Conservation (phyloP, 2,888 invertebrate genomes). For the Megamerina dolium region DNA sequence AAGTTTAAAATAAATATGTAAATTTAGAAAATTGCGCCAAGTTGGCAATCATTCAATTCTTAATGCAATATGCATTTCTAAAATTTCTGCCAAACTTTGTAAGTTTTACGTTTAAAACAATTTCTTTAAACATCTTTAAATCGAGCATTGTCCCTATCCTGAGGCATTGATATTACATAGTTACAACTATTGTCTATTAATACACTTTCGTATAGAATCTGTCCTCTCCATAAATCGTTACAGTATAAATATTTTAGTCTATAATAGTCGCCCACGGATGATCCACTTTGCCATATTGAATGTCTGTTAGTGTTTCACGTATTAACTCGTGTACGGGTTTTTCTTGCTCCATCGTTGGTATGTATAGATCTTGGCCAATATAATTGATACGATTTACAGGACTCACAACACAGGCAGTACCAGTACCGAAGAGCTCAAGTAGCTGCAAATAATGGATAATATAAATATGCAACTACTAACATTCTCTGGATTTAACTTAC, state of each 20-base stretch:
- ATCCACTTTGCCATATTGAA: conserved; percentile 80
- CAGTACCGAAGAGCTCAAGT: conserved; percentile 94
- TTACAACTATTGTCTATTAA: conserved; percentile 29
- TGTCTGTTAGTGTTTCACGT: conserved; percentile 71
- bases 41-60: too few relatives aligned
- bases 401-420: conserved; percentile 92
- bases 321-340: conserved; percentile 69
- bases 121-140: too few relatives aligned
- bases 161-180: too few relatives aligned
- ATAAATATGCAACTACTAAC: neutral
- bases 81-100: too few relatives aligned
- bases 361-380: conserved; percentile 58
- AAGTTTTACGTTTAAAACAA: too few relatives aligned
- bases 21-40: too few relatives aligned
- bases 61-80: too few relatives aligned
- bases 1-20: too few relatives aligned
- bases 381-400: conserved; percentile 85
- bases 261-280: conserved; percentile 74
- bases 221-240: conserved; percentile 10
- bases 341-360: conserved; percentile 71
- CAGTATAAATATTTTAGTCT: conserved; percentile 44
- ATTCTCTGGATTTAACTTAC: conserved; percentile 54
- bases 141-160: too few relatives aligned
- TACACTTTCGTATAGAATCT: conserved; percentile 28
- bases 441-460: conserved; percentile 57